These are phyloP conservation scores for Phyllopteryx taeniolatus DNA, from an alignment of 2,113 vertebrate genomes.

Conservation along the genomic window DNA sequence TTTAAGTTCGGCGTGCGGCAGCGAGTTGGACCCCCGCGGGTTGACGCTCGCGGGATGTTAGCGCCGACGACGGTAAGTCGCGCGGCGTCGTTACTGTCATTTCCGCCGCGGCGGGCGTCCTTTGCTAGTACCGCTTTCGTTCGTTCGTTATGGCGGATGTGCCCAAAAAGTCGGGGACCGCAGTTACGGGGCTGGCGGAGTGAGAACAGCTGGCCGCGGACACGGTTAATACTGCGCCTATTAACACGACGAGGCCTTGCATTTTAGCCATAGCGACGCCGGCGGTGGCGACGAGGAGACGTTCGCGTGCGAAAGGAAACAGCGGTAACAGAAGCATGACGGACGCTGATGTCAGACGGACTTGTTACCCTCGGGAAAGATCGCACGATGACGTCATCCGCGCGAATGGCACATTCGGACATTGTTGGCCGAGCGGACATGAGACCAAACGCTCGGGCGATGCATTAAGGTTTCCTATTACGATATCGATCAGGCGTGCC, in stretches of 20 bases:
- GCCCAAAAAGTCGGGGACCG: conserved; percentile 43
- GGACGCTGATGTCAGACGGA: conserved; percentile 12
- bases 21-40: neutral
- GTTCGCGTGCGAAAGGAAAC: neutral
- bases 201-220: conserved; percentile 41
- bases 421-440: conserved; percentile 37
- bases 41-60: neutral
- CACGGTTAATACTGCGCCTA: neutral
- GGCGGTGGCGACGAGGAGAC: neutral
- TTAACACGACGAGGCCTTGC: conserved; percentile 20
- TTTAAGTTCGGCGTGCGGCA: neutral
- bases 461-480: conserved; percentile 64
- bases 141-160: conserved; percentile 17
- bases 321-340: neutral
- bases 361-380: conserved; percentile 18
- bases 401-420: conserved; percentile 43
- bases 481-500: conserved; percentile 58
- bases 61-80: neutral
- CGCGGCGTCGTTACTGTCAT: neutral
- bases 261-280: too few species aligned
- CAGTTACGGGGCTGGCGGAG: conserved; percentile 37
- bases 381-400: conserved; percentile 56
- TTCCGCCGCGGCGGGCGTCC: neutral
- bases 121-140: neutral
- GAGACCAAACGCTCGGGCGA: conserved; percentile 13